Percentiles rank a stretch among this genome's conserved stretches.
Evolutionary conservation across 2,113 vertebrate species (phyloP).

Genomic region (Scalopus aquaticus): DNA sequence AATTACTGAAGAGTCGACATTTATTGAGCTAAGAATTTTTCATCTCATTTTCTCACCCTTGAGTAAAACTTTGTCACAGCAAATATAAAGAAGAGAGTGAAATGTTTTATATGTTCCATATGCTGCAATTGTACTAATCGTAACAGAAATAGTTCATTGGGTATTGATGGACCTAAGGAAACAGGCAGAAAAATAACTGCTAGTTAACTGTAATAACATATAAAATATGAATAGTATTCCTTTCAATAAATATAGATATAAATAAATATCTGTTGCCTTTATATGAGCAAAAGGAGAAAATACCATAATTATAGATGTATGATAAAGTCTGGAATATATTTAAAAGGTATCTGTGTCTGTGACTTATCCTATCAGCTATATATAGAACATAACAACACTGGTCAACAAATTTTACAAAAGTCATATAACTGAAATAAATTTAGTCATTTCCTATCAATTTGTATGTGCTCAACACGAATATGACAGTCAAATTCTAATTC

Average conservation of each 20-base stretch:
- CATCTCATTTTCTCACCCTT: constrained; percentile 13
- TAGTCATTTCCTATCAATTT: too few species aligned
- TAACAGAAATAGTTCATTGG: neutral
- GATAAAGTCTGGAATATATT: neutral
- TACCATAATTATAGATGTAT: neutral
- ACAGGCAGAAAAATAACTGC: neutral
- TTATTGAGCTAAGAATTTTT: constrained; percentile 33
- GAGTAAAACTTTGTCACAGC: constrained; percentile 24
- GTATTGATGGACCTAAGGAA: neutral
- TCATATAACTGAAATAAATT: too few species aligned
- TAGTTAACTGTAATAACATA: neutral
- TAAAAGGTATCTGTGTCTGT: neutral
- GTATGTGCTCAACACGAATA: too few species aligned
- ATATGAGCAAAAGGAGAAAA: neutral
- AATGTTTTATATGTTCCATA: constrained; percentile 49
- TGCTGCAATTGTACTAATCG: neutral
- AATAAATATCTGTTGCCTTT: neutral
- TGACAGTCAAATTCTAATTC: too few species aligned
- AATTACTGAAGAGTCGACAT: constrained; percentile 41
- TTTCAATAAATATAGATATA: neutral
- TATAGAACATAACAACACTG: neutral
- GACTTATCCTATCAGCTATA: neutral
- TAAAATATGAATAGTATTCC: neutral
- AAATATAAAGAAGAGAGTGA: neutral
- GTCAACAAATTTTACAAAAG: too few species aligned